These are phyloP conservation scores for Caranx melampygus DNA, from an alignment of 2,113 vertebrate species.

Conservation along the genomic window DNA sequence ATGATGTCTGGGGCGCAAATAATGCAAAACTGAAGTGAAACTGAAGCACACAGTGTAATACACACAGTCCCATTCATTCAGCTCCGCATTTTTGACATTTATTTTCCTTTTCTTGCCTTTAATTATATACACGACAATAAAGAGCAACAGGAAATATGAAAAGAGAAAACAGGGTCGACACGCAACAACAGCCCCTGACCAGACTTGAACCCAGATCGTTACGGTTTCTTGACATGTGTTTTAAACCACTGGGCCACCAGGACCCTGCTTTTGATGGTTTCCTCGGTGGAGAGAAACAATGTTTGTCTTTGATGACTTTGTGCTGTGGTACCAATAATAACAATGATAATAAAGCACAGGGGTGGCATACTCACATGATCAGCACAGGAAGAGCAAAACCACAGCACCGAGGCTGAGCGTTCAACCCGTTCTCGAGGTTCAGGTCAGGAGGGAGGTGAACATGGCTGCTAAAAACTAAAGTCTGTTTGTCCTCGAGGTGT, in stretches of 20 bases:
- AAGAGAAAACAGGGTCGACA: constrained; percentile 17
- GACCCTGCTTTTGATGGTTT: constrained; percentile 57
- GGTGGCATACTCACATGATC: constrained; percentile 35
- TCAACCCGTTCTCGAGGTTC: not conserved
- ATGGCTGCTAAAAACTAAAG: constrained; percentile 13
- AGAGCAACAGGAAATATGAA: constrained; percentile 23
- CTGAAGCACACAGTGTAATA: too few species aligned
- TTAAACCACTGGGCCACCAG: constrained; percentile 44
- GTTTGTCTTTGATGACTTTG: constrained; percentile 56
- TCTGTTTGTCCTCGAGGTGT: too few species aligned
- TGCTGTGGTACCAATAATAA: constrained; percentile 41
- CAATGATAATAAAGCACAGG: constrained; percentile 24
- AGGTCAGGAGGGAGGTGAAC: not conserved
- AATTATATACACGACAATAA: constrained; percentile 43
- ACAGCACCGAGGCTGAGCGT: not conserved
- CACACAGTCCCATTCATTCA: not conserved
- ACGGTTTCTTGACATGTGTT: constrained; percentile 36
- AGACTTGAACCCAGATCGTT: constrained; percentile 42
- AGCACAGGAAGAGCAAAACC: constrained; percentile 27
- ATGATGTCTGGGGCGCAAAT: too few species aligned
- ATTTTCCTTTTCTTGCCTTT: not conserved
- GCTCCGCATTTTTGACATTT: not conserved
- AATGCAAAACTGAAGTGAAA: too few species aligned
- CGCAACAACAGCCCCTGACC: constrained; percentile 27
- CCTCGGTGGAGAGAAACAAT: constrained; percentile 39